phyloP scores from a whole-genome alignment of 2,113 vertebrate species.

The Platanista minor region DNA sequence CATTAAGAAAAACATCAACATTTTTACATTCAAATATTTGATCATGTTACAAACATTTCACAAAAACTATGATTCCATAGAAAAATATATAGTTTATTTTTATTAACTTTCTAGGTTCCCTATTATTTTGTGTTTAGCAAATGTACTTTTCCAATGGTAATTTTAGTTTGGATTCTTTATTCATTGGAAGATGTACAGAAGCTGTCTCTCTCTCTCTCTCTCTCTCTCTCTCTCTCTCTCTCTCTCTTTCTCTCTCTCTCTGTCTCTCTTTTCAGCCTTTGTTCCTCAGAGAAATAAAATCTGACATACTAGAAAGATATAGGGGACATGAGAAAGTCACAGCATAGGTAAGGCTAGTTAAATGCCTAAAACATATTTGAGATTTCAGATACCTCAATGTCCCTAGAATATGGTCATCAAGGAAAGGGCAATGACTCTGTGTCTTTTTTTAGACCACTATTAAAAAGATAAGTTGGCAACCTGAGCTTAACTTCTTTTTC shows the following conservation, averaged over 20 bases:
- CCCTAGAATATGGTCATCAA: background rate
- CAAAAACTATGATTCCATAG: background rate
- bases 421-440: constrained; percentile 13
- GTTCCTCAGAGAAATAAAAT: background rate
- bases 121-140: background rate
- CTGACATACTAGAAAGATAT: background rate
- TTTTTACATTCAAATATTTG: background rate
- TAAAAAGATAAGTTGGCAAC: constrained; percentile 59
- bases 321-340: background rate
- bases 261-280: background rate
- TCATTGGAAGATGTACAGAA: background rate
- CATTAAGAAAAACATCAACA: background rate
- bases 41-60: background rate
- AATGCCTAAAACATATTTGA: background rate
- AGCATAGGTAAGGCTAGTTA: constrained; percentile 5
- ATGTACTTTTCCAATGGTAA: background rate
- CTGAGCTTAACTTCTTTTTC: constrained; percentile 14
- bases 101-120: background rate
- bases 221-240: background rate
- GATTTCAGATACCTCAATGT: constrained; percentile 17
- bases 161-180: background rate
- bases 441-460: constrained; percentile 44
- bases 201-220: background rate
- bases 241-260: background rate
- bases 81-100: background rate